Percentiles rank a stretch among this genome's conserved stretches.
phyloP scores from a whole-genome alignment of 2,113 vertebrate genomes.

The Rhea americana region DNA sequence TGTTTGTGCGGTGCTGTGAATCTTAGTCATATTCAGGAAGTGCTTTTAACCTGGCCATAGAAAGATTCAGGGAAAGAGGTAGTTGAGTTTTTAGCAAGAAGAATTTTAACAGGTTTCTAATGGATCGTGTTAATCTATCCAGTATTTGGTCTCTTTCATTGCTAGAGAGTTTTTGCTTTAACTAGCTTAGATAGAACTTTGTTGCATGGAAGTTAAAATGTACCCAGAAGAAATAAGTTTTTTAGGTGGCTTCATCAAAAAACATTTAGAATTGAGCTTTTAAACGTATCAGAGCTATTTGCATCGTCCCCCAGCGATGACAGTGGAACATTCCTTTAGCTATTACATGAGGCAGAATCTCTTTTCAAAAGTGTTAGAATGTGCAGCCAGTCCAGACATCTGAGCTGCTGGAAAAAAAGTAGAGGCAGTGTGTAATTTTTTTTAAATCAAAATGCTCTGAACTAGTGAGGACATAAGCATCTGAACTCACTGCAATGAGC shows the following conservation, averaged over 20 bases:
- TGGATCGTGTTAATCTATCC: background rate
- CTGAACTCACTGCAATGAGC: background rate
- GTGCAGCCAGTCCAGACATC: background rate
- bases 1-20: background rate
- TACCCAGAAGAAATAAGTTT: background rate
- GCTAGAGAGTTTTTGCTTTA: background rate
- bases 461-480: background rate
- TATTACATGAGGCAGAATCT: background rate
- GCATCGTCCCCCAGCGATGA: background rate
- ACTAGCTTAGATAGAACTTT: background rate
- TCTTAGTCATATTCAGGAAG: background rate
- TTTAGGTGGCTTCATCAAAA: background rate
- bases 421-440: background rate
- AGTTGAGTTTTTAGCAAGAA: background rate
- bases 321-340: background rate
- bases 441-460: background rate
- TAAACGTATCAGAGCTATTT: background rate
- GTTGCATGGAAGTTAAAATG: background rate
- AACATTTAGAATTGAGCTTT: background rate
- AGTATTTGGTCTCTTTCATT: background rate
- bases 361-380: conserved; percentile 15
- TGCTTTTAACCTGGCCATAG: background rate
- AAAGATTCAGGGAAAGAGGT: background rate
- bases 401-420: background rate
- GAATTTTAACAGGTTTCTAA: background rate